Evolutionary conservation across 2,888 invertebrate species (phyloP), one percentile per base, ranked within the genome.

Genomic region (Morpho deidamia): DNA sequence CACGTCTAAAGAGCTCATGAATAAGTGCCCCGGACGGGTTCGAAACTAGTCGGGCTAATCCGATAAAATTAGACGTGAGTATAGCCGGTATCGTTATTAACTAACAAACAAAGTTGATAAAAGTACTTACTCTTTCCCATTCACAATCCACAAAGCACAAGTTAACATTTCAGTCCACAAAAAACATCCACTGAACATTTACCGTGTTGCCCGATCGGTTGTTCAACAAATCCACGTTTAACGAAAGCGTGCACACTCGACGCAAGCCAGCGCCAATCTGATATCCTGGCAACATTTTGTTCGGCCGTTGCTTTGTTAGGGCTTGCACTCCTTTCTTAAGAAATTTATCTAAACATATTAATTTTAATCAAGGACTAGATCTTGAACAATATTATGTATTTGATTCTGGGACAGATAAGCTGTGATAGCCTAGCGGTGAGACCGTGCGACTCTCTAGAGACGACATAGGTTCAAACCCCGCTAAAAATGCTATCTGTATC

Each of bases 241-340:
- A 39, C 51, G 46, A 52, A 65, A 63, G 58, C 72, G 73, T 63
- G 68, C 63, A 65, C 33, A 41, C 66, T 32, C 59, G 67, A 62
- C 70, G 69, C 67, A 51, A 60, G 60, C 67, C 63, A 62, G 67
- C 69, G 70, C 65, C 69, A 60, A 60, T 74, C 71, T 73, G 71
- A 59, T 59, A 42, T 55, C 60, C 56, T 55, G 57, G 55, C 59
- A 48, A n/a, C 39, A 42, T 35, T 52, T 34, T n/a, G n/a, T 23
- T 23, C 23, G 8, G 8, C 12, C 40, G 40, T 34, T 7, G 48
- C 48, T 48, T 12, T 12, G 48, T 40, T 40, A 39, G 12, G 48
- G 39, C 2, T 40, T 48, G 33, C 40, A 10, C 32, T 33, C 7
- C 48, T 34, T 48, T 48, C 40, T 48, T 40, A 34, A 11, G 48